Percentiles rank a stretch among this genome's conserved stretches.
phyloP scores from a whole-genome alignment of 2,113 vertebrate genomes.

The Gobio gobio region DNA sequence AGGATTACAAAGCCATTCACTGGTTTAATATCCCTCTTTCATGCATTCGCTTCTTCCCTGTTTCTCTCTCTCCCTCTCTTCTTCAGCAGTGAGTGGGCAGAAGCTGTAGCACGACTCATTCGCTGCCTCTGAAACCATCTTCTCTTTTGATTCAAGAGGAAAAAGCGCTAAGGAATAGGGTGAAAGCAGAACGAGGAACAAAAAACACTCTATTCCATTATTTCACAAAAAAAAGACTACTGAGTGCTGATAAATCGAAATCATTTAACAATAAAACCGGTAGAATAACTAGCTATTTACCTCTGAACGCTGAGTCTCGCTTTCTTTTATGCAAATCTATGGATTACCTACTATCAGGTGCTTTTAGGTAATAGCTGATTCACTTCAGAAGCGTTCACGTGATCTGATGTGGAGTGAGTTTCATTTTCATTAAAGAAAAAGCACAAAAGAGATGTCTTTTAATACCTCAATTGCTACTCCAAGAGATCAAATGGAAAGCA shows the following conservation, averaged over 20 bases:
- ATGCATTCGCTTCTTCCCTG: not conserved
- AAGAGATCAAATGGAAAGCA: not conserved
- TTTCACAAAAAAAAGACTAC: not conserved
- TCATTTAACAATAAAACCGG: conserved; percentile 3
- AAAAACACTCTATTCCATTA: not conserved
- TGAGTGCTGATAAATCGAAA: not conserved
- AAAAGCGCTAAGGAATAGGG: conserved; percentile 17
- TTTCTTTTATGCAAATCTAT: conserved; percentile 6
- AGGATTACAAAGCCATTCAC: conserved; percentile 20
- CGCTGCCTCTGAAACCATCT: conserved; percentile 47
- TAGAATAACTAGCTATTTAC: not conserved
- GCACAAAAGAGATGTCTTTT: not conserved
- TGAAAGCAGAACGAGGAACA: not conserved
- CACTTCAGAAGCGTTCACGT: not conserved
- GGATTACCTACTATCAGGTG: not conserved
- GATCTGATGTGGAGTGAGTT: not conserved
- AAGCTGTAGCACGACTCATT: conserved; percentile 55
- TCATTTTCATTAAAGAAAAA: not conserved
- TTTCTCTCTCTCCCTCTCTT: conserved; percentile 28
- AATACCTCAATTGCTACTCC: not conserved
- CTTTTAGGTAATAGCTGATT: not conserved
- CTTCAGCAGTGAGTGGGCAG: conserved; percentile 53
- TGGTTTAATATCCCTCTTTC: conserved; percentile 23
- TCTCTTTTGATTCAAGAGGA: conserved; percentile 55
- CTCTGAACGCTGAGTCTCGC: not conserved